Conservation (phyloP, 2,113 vertebrate genomes). For the Rhabdomys dilectus region DNA sequence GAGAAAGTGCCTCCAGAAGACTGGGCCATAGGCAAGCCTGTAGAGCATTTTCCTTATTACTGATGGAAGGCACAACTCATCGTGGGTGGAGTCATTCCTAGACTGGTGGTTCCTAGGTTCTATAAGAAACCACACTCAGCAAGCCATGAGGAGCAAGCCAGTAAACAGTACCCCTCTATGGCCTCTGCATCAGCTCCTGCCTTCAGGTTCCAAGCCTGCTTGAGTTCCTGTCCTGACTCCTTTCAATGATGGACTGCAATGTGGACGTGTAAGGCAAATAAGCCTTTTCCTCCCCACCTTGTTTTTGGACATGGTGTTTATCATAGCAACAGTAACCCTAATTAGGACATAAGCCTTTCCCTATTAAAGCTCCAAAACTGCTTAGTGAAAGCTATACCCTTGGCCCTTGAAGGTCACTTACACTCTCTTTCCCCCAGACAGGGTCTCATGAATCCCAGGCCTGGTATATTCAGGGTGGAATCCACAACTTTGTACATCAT, state of each 20-base stretch:
- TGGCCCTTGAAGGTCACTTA: not conserved
- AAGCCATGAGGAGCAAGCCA: not conserved
- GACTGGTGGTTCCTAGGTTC: not conserved
- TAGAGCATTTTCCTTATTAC: not conserved
- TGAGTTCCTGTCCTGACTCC: not conserved
- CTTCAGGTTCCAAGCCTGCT: not conserved
- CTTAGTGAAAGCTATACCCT: not conserved
- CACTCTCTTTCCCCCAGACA: not conserved
- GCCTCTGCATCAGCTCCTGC: not conserved
- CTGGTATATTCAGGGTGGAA: not conserved
- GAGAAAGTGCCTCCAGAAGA: not conserved
- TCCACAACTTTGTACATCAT: not conserved
- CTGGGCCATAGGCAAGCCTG: not conserved
- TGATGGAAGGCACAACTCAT: not conserved
- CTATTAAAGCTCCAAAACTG: not conserved
- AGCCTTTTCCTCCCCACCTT: not conserved
- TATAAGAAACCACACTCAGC: not conserved
- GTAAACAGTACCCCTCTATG: not conserved
- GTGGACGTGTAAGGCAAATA: too few species aligned
- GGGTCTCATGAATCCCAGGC: not conserved
- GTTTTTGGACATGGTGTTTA: not conserved
- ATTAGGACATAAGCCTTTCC: not conserved
- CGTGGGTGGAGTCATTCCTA: not conserved
- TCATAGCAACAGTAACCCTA: not conserved
- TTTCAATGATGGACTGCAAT: not conserved